Base-by-base conservation (phyloP, 2,888 invertebrate species). In the Deilephila elpenor region DNA sequence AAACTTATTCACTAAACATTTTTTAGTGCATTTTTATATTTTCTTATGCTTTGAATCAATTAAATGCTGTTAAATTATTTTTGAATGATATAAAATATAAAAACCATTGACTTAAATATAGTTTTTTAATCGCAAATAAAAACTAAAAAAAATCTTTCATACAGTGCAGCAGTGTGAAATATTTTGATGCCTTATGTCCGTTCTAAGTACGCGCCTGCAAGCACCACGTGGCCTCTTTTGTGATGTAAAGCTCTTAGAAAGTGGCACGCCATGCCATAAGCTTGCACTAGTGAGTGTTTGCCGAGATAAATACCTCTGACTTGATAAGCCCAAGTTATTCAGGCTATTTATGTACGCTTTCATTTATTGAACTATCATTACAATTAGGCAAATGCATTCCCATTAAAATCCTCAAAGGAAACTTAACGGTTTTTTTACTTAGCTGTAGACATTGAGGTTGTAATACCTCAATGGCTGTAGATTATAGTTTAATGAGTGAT, bases 181-280 rank as follows among this genome's bases (percentile, higher is more conserved):
- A 14, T 25, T 56, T 71, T 71, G 20, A 29, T 20, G 20, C 64
- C 37, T 8, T 5, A 20, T 62, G 17, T 56, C 8, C 19, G 1
- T 37, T 56, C 29, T 17, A 20, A 73, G 20, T 73, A 20, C 72
- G 20, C 64, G 19, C 37, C 64, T 73, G 72, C 4, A 37, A 53
- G 1, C 29, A 29, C 37, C 72, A 73, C 64, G 72, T 73, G 72
- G 72, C 59, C 34, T 17, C 56, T 34, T 73, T 67, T 56, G 59
- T 67, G 34, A 67, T 67, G 61, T 56, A 59, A 73, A 77, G 75
- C 74, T 75, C 64, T 72, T 78, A 79, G 82, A 83, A 83, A 83
- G 80, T 75, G 71, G 76, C 75, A 70, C 77, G 74, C 74, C 72
- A 73, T 67, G 25, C 74, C 72, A 73, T 67, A 25, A 71, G 75